Evolutionary conservation across 2,888 invertebrate genomes (phyloP).

Genomic region (Ormyrus pomaceus): DNA sequence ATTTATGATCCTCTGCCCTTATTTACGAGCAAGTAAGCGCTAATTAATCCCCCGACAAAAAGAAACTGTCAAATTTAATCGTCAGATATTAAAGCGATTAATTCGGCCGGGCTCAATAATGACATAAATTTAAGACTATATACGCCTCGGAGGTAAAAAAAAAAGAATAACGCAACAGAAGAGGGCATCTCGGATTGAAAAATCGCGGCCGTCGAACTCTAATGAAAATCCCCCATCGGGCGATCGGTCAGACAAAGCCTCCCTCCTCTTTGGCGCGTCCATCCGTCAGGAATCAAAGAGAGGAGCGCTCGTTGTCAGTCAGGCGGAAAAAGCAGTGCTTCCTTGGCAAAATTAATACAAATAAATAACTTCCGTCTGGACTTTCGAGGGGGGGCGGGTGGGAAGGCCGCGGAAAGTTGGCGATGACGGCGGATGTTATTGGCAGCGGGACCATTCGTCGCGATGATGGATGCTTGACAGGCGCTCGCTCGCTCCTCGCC

Average conservation of each 20-base stretch:
- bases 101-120: constrained; percentile 39
- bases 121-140: constrained; percentile 44
- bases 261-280: no score
- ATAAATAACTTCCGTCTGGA: constrained; percentile 58
- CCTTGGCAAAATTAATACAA: constrained; percentile 58
- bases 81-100: constrained; percentile 46
- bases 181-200: constrained; percentile 26
- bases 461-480: constrained; percentile 75
- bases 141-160: not conserved
- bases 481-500: constrained; percentile 70
- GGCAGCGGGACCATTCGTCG: constrained; percentile 75
- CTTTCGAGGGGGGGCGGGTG: constrained; percentile 35
- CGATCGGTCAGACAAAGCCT: constrained; percentile 31
- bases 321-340: not conserved
- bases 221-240: constrained; percentile 40
- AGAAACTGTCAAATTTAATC: constrained; percentile 37
- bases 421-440: constrained; percentile 76
- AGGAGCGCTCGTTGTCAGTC: constrained; percentile 1
- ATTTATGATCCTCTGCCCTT: constrained; percentile 24
- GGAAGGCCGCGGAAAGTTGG: constrained; percentile 70
- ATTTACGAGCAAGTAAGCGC: constrained; percentile 22
- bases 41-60: constrained; percentile 34
- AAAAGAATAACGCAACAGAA: no score
- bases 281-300: no score
- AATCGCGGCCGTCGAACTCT: constrained; percentile 38